Percentiles rank a stretch among this genome's conserved stretches.
These are phyloP conservation scores for Drosophila jambulina DNA, from an alignment of 1,140 invertebrate genomes.

Conservation along the genomic window DNA sequence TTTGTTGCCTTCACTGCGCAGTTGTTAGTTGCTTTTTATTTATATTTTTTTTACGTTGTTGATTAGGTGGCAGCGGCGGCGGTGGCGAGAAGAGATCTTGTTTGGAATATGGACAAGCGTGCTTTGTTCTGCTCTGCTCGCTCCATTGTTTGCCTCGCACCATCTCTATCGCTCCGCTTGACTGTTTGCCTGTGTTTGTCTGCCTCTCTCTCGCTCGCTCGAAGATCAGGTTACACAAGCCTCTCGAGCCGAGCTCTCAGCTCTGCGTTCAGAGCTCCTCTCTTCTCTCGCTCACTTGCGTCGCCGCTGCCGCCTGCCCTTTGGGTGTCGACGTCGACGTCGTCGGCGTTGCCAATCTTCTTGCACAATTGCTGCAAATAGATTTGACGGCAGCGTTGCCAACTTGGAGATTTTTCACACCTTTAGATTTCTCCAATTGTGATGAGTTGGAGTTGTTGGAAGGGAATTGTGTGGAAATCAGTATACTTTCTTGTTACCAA, in stretches of 20 bases:
- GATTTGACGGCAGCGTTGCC: conserved; percentile 4
- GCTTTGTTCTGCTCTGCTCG: conserved; percentile 65
- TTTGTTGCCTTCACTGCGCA: conserved; percentile 66
- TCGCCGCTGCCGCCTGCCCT: conserved; percentile 18
- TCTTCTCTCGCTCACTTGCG: conserved; percentile 6
- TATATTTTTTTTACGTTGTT: conserved; percentile 44
- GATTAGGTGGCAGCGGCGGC: conserved; percentile 56
- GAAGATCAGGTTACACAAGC: conserved; percentile 73
- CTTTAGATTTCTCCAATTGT: not conserved
- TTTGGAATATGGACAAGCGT: conserved; percentile 69
- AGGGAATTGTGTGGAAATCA: not conserved
- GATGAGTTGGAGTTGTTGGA: not conserved
- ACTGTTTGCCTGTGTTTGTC: conserved; percentile 36
- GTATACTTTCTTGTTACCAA: not conserved
- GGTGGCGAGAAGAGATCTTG: conserved; percentile 55
- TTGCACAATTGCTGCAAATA: conserved; percentile 13
- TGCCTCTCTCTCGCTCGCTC: conserved; percentile 13
- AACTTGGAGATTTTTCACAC: conserved; percentile 1
- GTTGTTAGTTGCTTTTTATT: conserved; percentile 46
- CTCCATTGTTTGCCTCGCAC: conserved; percentile 36
- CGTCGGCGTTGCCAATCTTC: conserved; percentile 16
- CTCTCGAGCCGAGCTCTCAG: conserved; percentile 4
- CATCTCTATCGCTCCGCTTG: conserved; percentile 10
- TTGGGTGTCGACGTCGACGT: conserved; percentile 12
- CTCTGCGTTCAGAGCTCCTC: conserved; percentile 5